phyloP scores from a whole-genome alignment of 2,888 invertebrate genomes.

The Busseola fusca region DNA sequence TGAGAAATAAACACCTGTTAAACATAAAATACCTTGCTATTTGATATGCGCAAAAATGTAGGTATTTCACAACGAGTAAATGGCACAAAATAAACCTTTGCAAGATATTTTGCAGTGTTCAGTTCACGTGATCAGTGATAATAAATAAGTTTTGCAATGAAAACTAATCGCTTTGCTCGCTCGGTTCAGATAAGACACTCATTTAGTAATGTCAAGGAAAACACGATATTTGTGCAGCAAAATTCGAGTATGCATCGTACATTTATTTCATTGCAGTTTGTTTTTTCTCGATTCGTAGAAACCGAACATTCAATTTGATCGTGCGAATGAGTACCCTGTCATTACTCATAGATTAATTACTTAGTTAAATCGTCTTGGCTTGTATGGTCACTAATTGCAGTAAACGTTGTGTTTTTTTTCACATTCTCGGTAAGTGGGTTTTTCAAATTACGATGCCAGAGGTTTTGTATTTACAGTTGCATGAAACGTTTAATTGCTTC shows the following conservation, averaged over 20 bases:
- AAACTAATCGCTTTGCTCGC: slow-evolving; percentile 61
- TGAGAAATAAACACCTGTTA: slow-evolving; percentile 47
- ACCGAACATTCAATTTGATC: slow-evolving; percentile 68
- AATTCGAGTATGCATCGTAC: slow-evolving; percentile 41
- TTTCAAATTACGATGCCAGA: slow-evolving; percentile 80
- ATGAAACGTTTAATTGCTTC: slow-evolving; percentile 85
- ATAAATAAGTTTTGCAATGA: slow-evolving; percentile 64
- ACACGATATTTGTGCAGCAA: slow-evolving; percentile 56
- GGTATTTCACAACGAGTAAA: slow-evolving; percentile 43
- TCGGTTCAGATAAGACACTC: slow-evolving; percentile 62
- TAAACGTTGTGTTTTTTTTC: slow-evolving; percentile 84
- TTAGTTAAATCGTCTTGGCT: slow-evolving; percentile 79
- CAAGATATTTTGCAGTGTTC: slow-evolving; percentile 57
- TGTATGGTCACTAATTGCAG: slow-evolving; percentile 84
- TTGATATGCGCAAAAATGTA: slow-evolving; percentile 47
- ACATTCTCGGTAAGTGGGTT: slow-evolving; percentile 83
- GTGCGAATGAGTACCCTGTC: slow-evolving; percentile 66
- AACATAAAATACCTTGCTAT: slow-evolving; percentile 48
- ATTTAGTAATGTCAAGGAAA: slow-evolving; percentile 66
- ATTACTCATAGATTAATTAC: slow-evolving; percentile 79
- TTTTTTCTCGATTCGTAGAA: slow-evolving; percentile 31
- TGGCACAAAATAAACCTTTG: slow-evolving; percentile 40
- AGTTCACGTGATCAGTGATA: slow-evolving; percentile 63
- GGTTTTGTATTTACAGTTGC: slow-evolving; percentile 86
- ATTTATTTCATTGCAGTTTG: slow-evolving; percentile 51